phyloP scores from a whole-genome alignment of 1,140 invertebrate species.

The Rhynchophorus ferrugineus region DNA sequence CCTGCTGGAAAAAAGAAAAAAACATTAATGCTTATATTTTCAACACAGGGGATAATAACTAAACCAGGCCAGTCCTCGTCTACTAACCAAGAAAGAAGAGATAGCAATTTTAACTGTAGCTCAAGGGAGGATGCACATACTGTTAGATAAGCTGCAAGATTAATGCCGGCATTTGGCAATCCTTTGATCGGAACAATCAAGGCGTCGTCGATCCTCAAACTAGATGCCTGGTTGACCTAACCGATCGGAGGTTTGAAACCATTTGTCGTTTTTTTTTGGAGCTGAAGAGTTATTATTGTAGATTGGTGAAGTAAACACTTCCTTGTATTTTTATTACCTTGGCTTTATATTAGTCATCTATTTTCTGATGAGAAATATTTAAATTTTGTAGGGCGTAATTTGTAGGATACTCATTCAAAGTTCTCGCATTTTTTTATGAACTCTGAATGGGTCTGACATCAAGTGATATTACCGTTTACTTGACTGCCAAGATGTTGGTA shows the following conservation, averaged over 20 bases:
- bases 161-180: no score
- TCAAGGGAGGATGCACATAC: conserved; percentile 35
- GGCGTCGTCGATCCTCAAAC: no score
- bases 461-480: conserved; percentile 1
- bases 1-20: no score
- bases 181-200: no score
- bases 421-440: no score
- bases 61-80: conserved; percentile 24
- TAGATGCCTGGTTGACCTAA: no score
- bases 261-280: not conserved
- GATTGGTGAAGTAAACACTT: conserved; percentile 13
- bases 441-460: no score
- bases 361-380: conserved; percentile 18
- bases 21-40: no score
- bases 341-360: conserved; percentile 23
- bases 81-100: conserved; percentile 26
- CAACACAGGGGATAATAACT: conserved; percentile 34
- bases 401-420: no score
- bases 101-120: conserved; percentile 37
- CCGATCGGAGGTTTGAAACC: no score
- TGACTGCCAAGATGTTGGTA: conserved; percentile 15
- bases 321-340: conserved; percentile 27
- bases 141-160: conserved; percentile 23
- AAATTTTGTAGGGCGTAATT: conserved; percentile 8
- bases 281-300: not conserved